A percentile compares a stretch with the other conserved stretches of the same genome.
Evolutionary conservation across 1,140 invertebrate genomes (phyloP).

Genomic region (Holcopasites calliopsidis): DNA sequence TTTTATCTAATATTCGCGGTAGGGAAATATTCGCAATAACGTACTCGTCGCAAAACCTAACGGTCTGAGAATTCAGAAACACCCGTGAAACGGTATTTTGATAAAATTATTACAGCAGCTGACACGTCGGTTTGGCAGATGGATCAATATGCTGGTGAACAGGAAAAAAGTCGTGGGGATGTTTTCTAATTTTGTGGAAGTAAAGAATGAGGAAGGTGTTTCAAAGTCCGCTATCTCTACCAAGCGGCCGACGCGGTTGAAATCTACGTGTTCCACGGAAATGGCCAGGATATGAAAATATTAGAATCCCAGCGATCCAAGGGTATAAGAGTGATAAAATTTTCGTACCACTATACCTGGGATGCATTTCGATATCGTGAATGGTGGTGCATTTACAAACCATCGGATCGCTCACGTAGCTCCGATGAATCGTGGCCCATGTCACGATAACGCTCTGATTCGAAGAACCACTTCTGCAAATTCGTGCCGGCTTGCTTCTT

Average conservation of each 20-base stretch:
- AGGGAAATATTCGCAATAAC: neutral
- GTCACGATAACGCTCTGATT: neutral
- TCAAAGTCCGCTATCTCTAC: no score
- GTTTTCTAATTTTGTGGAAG: no score
- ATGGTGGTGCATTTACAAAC: neutral
- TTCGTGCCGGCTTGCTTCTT: neutral
- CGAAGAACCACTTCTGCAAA: neutral
- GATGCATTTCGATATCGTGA: no score
- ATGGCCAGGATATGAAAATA: no score
- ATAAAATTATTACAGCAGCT: neutral
- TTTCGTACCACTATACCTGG: no score
- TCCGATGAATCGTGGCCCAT: neutral
- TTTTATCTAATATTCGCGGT: slow-evolving; percentile 3
- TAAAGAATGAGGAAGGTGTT: no score
- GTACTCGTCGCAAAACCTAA: neutral
- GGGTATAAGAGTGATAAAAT: no score
- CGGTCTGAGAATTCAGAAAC: slow-evolving; percentile 3
- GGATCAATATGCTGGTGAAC: neutral
- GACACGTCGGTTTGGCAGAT: neutral
- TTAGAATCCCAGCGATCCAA: no score
- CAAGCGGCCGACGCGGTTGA: no score
- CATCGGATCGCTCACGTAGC: neutral
- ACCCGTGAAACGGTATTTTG: slow-evolving; percentile 22
- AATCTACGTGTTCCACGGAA: no score
- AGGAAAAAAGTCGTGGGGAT: neutral